These are phyloP conservation scores for Resseliella maxima DNA, from an alignment of 2,888 invertebrate species.

Conservation along the genomic window DNA sequence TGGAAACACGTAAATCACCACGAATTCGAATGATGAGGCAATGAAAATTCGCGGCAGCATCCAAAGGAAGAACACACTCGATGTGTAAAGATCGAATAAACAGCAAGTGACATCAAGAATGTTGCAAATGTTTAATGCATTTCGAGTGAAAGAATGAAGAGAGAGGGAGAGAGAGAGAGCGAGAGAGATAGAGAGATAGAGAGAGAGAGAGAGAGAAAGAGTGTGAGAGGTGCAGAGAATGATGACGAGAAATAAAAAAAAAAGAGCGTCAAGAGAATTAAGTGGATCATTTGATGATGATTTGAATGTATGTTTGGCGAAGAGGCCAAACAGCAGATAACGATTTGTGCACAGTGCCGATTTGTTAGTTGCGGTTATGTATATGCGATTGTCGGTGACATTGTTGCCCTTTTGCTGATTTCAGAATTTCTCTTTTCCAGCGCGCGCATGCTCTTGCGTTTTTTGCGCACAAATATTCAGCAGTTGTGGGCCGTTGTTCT, in stretches of 20 bases:
- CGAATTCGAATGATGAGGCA: background rate
- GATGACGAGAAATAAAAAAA: background rate
- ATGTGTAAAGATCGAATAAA: too few species aligned
- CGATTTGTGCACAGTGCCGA: background rate
- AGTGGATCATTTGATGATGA: background rate
- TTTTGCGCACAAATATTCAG: background rate
- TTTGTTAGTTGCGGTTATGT: conserved; percentile 19
- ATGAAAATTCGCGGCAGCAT: too few species aligned
- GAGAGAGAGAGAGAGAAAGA: too few species aligned
- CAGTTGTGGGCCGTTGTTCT: background rate
- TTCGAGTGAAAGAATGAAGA: too few species aligned
- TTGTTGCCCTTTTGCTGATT: conserved; percentile 27
- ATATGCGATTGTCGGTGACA: background rate
- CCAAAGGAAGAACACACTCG: too few species aligned
- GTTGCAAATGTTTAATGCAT: too few species aligned
- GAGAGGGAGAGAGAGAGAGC: too few species aligned
- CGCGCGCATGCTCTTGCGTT: background rate
- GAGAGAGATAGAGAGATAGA: too few species aligned
- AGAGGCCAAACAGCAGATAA: background rate
- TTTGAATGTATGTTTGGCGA: conserved; percentile 4
- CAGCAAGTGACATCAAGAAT: too few species aligned
- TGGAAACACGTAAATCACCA: conserved; percentile 22
- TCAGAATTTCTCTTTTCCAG: background rate
- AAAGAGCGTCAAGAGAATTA: background rate
- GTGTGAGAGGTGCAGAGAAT: too few species aligned